Conservation (phyloP, 2,797 vertebrate species). For the Lithobates pipiens region DNA sequence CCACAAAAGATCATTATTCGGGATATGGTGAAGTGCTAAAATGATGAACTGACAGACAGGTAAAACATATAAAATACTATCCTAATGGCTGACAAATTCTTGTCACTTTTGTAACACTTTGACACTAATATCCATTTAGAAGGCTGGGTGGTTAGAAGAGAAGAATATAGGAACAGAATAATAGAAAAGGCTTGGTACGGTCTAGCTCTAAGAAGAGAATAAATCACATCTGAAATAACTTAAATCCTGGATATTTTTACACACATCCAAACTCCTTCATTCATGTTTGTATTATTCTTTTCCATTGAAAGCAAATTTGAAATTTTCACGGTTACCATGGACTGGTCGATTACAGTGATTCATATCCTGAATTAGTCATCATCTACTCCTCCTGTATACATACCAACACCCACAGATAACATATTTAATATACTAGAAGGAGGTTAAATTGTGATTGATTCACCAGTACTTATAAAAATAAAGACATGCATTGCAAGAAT, state of each 20-base stretch:
- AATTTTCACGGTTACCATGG: background rate
- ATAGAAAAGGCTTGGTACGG: background rate
- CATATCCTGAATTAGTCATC: slow-evolving; percentile 72
- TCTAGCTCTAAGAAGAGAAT: no score
- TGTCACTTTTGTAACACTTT: no score
- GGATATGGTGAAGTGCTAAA: no score
- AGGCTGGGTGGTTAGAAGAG: no score
- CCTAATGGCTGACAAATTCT: no score
- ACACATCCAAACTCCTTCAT: background rate
- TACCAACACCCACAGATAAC: slow-evolving; percentile 63
- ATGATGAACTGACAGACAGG: no score
- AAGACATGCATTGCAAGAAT: background rate
- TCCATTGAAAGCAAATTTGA: background rate
- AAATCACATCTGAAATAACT: no score
- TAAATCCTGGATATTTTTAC: background rate
- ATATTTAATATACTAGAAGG: slow-evolving; percentile 18
- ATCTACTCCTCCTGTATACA: slow-evolving; percentile 61
- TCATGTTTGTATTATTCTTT: no score
- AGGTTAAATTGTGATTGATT: slow-evolving; percentile 8
- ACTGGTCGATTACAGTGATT: slow-evolving; percentile 66
- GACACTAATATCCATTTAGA: no score
- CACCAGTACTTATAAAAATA: background rate
- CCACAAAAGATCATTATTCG: no score
- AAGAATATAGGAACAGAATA: background rate
- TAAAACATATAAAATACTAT: no score